Base-by-base conservation (phyloP, 2,888 invertebrate genomes). In the Gnatocerus cornutus region DNA sequence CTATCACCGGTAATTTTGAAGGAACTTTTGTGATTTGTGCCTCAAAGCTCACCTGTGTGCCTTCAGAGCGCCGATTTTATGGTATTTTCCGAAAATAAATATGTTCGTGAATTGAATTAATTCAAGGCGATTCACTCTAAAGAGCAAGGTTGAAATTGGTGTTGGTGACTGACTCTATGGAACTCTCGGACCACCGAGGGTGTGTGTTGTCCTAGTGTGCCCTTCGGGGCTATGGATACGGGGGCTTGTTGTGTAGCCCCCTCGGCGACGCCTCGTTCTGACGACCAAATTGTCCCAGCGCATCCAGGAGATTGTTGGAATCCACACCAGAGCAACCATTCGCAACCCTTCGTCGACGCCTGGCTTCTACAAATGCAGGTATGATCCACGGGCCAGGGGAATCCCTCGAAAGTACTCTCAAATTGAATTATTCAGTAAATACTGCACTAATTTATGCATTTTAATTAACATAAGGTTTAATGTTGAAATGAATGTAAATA, bases 241-340 rank as follows among this genome's bases (percentile, higher is more conserved):
- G 84, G 83, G 79, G 82, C 82, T 79, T 84, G 84, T 75, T 84
- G 83, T 75, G 77, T 83, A 77, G 81, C 83, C 81, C 81, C 84
- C 77, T 76, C 82, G 82, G 83, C 82, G 76, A 78, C 81, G 71
- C 77, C 80, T 70, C 81, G 78, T 84, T 86, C 45, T 82, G 87
- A 76, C 84, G 83, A 83, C 73, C 83, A 84, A 75, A 83, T 83
- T 69, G 83, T 83, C 45, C 83, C 83, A 63, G 83, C 83, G 30
- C 83, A 83, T 78, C 81, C 81, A 43, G 79, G 76, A 79, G 84
- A 78, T 75, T 85, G 80, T 85, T 88, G 82, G 85, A 86, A 76
- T 85, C 86, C 75, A 83, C 78, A 77, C 69, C 79, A 77, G 64
- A 76, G 64, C 53, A 78, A 73, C 67, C 74, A 76, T 59, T 76